These are phyloP conservation scores for Selenia dentaria DNA, from an alignment of 2,888 invertebrate species.

Conservation along the genomic window DNA sequence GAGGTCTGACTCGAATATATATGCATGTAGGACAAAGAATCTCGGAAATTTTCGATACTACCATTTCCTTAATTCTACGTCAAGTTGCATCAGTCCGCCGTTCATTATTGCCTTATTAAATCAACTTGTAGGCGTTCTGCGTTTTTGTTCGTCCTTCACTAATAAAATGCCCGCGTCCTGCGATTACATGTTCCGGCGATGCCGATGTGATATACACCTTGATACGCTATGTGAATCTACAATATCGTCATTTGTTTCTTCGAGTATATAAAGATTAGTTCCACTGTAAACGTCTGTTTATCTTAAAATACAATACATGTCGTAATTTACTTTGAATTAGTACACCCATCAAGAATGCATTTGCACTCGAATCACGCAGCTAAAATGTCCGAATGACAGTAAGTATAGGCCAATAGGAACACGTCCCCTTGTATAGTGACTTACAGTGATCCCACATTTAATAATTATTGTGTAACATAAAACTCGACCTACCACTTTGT, in stretches of 20 bases:
- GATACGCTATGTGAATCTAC: slow-evolving; percentile 50
- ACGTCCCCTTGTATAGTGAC: too few species aligned
- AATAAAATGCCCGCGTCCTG: slow-evolving; percentile 56
- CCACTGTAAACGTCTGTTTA: neutral
- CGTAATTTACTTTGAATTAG: too few species aligned
- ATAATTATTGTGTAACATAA: too few species aligned
- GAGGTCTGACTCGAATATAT: slow-evolving; percentile 30
- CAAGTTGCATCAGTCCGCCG: slow-evolving; percentile 40
- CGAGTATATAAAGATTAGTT: slow-evolving; percentile 4
- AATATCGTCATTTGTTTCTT: slow-evolving; percentile 32
- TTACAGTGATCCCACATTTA: too few species aligned
- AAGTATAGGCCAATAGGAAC: too few species aligned
- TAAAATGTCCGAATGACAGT: too few species aligned
- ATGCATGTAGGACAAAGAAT: slow-evolving; percentile 43
- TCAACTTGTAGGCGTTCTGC: slow-evolving; percentile 67
- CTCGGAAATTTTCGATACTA: slow-evolving; percentile 23
- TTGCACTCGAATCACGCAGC: too few species aligned
- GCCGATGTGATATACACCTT: slow-evolving; percentile 53
- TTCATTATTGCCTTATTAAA: slow-evolving; percentile 45
- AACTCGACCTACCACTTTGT: too few species aligned
- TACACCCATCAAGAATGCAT: too few species aligned
- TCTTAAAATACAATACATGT: neutral
- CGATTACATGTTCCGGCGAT: slow-evolving; percentile 63
- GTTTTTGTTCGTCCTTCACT: slow-evolving; percentile 66
- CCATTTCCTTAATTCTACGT: slow-evolving; percentile 35